A percentile compares a stretch with the other conserved stretches of the same genome.
These are phyloP conservation scores for Caenorhabditis becei DNA, from an alignment of 2,888 invertebrate genomes.

Conservation along the genomic window DNA sequence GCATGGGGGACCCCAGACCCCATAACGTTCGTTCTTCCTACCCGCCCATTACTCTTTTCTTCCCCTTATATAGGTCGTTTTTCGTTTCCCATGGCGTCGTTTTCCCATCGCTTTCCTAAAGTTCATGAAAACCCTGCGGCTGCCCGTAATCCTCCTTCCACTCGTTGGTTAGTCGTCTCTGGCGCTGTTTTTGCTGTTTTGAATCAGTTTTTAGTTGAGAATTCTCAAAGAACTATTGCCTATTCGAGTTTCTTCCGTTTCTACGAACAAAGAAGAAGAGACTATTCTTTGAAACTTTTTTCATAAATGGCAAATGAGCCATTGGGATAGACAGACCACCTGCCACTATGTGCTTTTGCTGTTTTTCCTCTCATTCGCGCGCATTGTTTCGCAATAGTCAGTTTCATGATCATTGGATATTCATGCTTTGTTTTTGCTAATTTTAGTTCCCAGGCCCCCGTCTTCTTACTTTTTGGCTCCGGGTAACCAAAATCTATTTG, in stretches of 20 bases:
- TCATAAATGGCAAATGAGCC: slow-evolving; percentile 28
- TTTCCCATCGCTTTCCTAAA: neutral
- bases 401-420: neutral
- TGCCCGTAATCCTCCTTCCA: slow-evolving; percentile 30
- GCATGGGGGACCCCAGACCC: neutral
- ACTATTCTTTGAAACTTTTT: neutral
- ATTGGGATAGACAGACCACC: slow-evolving; percentile 1
- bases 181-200: neutral
- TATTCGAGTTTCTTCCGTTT: neutral
- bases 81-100: neutral
- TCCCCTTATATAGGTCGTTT: neutral
- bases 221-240: neutral
- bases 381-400: neutral
- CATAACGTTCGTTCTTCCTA: neutral
- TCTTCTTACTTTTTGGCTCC: too few species aligned
- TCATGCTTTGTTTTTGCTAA: neutral
- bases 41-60: neutral
- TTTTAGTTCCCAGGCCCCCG: neutral
- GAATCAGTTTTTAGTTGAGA: neutral
- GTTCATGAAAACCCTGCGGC: slow-evolving; percentile 19
- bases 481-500: too few species aligned
- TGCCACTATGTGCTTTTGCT: slow-evolving; percentile 9
- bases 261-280: neutral
- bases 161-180: neutral
- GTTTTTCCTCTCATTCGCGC: neutral